Evolutionary conservation across 1,140 invertebrate species (phyloP).

Genomic region (Leguminivora glycinivorella): DNA sequence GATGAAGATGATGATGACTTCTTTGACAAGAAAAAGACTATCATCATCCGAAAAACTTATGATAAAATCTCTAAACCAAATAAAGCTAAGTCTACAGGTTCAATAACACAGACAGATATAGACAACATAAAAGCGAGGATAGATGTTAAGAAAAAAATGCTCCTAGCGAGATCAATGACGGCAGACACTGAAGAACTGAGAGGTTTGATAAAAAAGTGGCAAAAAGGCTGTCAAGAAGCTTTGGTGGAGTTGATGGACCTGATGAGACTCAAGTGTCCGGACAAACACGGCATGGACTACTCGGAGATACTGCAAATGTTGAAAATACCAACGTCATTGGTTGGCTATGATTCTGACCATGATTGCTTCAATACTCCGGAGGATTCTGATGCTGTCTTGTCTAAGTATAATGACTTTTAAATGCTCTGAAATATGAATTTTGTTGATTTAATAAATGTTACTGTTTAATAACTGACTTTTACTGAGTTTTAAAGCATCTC

Average conservation of each 20-base stretch:
- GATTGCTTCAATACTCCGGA: constrained; percentile 64
- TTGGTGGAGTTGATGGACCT: constrained; percentile 63
- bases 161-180: constrained; percentile 57
- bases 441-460: constrained; percentile 23
- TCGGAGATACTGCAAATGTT: constrained; percentile 63
- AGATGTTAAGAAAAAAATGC: constrained; percentile 61
- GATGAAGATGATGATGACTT: constrained; percentile 64
- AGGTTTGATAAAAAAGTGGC: constrained; percentile 69
- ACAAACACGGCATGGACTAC: constrained; percentile 64
- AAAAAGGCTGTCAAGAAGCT: constrained; percentile 68
- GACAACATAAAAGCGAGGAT: constrained; percentile 63
- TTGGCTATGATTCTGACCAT: constrained; percentile 69
- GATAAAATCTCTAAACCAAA: constrained; percentile 56
- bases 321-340: constrained; percentile 64
- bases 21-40: constrained; percentile 54
- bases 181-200: constrained; percentile 63
- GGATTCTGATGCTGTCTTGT: constrained; percentile 56
- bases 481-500: too few relatives aligned
- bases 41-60: constrained; percentile 61
- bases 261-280: constrained; percentile 64
- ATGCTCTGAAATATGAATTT: constrained; percentile 8
- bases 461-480: neutral
- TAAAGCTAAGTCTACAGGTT: constrained; percentile 70
- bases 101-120: constrained; percentile 69
- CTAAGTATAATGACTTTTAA: constrained; percentile 51